Percentiles rank a stretch among this genome's conserved stretches.
These are phyloP conservation scores for Steinernema khuongi DNA, from an alignment of 1,140 invertebrate genomes.

Conservation along the genomic window DNA sequence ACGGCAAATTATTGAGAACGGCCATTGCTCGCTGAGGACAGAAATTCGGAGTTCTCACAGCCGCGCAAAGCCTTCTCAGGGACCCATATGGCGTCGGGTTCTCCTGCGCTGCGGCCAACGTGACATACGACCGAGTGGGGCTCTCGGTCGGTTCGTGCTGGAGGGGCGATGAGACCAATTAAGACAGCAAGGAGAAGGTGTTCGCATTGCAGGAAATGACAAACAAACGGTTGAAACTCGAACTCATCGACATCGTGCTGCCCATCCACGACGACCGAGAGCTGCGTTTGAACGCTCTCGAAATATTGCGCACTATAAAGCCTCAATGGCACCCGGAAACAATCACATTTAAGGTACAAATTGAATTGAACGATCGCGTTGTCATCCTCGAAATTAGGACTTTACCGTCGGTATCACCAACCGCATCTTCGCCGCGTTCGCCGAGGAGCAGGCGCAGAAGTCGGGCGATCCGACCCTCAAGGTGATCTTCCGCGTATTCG, in stretches of 20 bases:
- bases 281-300: background rate
- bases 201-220: constrained; percentile 6
- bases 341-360: constrained; percentile 32
- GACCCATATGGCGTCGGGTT: background rate
- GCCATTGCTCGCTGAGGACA: background rate
- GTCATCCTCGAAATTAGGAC: constrained; percentile 64
- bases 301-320: constrained; percentile 20
- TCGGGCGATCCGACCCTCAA: background rate
- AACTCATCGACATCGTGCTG: background rate
- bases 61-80: background rate
- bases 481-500: constrained; percentile 78
- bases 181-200: too few relatives aligned
- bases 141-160: too few relatives aligned
- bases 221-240: background rate
- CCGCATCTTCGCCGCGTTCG: constrained; percentile 73
- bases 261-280: background rate
- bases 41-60: background rate
- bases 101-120: background rate
- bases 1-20: background rate
- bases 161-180: too few relatives aligned
- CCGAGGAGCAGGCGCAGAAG: constrained; percentile 67
- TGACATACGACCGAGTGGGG: background rate
- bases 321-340: constrained; percentile 25
- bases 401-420: constrained; percentile 94
- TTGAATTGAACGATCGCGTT: background rate